Evolutionary conservation across 2,113 vertebrate species (phyloP).

Genomic region (Chionodraco myersi): DNA sequence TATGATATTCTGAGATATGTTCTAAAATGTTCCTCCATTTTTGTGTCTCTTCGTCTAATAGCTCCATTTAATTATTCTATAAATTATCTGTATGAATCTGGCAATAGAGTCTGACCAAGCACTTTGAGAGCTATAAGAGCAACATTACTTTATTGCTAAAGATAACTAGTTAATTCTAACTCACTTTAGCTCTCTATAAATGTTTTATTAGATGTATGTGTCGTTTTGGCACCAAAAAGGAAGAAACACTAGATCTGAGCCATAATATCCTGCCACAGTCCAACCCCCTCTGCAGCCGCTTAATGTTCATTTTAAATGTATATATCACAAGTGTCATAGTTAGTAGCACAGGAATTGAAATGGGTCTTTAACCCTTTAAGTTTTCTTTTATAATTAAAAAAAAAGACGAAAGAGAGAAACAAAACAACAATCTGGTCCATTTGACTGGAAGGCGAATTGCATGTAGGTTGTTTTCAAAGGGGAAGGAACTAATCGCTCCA

Average conservation of each 20-base stretch:
- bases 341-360: no score
- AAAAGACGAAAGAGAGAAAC: background rate
- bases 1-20: no score
- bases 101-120: background rate
- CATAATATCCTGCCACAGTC: background rate
- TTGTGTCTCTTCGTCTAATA: background rate
- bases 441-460: background rate
- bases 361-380: no score
- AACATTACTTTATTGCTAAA: background rate
- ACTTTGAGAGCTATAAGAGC: background rate
- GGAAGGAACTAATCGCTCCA: background rate
- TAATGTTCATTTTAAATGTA: background rate
- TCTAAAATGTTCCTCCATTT: no score
- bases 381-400: background rate
- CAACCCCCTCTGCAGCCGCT: background rate
- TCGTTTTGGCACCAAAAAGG: background rate
- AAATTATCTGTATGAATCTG: background rate
- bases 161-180: background rate
- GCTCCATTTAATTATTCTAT: background rate
- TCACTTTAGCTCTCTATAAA: background rate
- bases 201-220: conserved; percentile 7
- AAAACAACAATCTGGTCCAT: background rate
- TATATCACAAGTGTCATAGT: background rate
- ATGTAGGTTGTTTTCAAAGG: background rate
- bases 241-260: background rate